Percentiles rank a stretch among this genome's conserved stretches.
Evolutionary conservation across 2,113 vertebrate species (phyloP).

Genomic region (Acinonyx jubatus): DNA sequence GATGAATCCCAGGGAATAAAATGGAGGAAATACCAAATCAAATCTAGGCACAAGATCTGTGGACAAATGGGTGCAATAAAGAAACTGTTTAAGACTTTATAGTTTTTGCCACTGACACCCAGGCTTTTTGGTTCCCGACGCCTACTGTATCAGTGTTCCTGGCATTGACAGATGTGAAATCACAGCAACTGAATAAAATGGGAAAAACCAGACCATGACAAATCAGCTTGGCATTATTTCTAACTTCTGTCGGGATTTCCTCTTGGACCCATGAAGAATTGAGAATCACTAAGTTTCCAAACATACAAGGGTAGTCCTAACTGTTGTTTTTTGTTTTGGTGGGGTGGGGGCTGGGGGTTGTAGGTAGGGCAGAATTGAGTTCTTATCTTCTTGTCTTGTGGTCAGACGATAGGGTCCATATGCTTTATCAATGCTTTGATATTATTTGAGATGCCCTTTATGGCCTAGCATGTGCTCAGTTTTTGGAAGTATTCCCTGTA

Average conservation of each 20-base stretch:
- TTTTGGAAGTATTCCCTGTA: neutral
- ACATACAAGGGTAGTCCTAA: neutral
- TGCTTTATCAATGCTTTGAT: neutral
- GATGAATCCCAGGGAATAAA: constrained; percentile 18
- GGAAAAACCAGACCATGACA: neutral
- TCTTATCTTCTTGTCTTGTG: neutral
- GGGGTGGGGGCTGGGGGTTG: neutral
- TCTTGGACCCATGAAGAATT: neutral
- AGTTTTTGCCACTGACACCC: neutral
- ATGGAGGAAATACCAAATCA: neutral
- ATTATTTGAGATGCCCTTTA: neutral
- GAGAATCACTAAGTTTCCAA: neutral
- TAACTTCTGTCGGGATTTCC: neutral
- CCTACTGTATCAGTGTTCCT: neutral
- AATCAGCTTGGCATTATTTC: neutral
- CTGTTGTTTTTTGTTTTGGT: neutral
- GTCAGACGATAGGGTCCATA: neutral
- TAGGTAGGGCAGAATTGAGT: neutral
- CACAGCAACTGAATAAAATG: neutral
- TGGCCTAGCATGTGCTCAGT: neutral
- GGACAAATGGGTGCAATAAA: neutral
- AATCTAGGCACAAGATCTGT: neutral
- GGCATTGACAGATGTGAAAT: neutral
- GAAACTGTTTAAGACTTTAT: neutral
- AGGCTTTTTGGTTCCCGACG: neutral